A percentile compares a stretch with the other conserved stretches of the same genome.
Conservation (phyloP, 1,140 invertebrate genomes). For the Bathynomus jamesi region DNA sequence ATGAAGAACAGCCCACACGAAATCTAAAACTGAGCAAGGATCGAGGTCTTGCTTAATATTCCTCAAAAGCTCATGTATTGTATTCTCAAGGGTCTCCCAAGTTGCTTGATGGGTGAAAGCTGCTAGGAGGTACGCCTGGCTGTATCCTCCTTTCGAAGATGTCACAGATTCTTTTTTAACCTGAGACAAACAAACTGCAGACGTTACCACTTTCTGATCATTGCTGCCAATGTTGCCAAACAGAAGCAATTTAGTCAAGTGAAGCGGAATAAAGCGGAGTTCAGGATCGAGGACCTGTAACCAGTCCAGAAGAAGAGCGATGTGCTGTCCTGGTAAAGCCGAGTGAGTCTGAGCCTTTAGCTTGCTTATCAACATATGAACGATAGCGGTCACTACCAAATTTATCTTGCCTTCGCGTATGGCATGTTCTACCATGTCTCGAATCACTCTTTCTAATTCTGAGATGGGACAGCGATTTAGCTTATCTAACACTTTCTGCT, state of each 20-base stretch:
- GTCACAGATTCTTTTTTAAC: slow-evolving; percentile 6
- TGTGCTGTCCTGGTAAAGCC: background rate
- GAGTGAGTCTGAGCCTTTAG: slow-evolving; percentile 15
- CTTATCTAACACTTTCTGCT: slow-evolving; percentile 12
- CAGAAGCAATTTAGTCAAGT: slow-evolving; percentile 26
- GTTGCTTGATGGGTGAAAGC: slow-evolving; percentile 79
- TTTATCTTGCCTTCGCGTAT: slow-evolving; percentile 27
- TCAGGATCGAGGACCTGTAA: slow-evolving; percentile 76
- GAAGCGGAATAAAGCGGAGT: slow-evolving; percentile 43
- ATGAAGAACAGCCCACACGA: slow-evolving; percentile 74
- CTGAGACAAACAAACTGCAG: background rate
- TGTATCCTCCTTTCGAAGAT: slow-evolving; percentile 33
- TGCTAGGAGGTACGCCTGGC: slow-evolving; percentile 63
- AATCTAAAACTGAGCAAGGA: slow-evolving; percentile 74
- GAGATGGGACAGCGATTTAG: background rate
- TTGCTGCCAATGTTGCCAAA: slow-evolving; percentile 18
- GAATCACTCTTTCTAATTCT: slow-evolving; percentile 3
- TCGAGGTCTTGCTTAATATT: slow-evolving; percentile 44
- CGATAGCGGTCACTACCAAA: slow-evolving; percentile 29
- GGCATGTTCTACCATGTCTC: slow-evolving; percentile 20
- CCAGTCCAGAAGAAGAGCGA: slow-evolving; percentile 74
- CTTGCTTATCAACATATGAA: slow-evolving; percentile 21
- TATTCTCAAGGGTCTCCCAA: slow-evolving; percentile 72
- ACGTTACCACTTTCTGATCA: slow-evolving; percentile 4
- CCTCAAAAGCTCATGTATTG: slow-evolving; percentile 55